Conservation (phyloP, 2,113 vertebrate species). For the Peromyscus californicus region DNA sequence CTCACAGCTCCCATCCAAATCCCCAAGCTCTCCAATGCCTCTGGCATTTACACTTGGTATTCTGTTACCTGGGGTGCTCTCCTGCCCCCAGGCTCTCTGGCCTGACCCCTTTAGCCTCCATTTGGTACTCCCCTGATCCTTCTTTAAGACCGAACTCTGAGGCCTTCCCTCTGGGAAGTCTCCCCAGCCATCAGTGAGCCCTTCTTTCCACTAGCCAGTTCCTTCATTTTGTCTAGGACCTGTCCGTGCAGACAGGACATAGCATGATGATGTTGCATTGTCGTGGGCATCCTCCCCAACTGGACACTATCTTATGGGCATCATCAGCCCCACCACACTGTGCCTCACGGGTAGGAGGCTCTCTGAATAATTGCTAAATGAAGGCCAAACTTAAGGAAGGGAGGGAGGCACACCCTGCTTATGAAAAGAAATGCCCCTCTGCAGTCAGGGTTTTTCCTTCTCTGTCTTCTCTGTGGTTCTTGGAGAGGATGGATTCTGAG, state of each 20-base stretch:
- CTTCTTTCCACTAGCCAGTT: neutral
- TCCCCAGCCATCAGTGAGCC: neutral
- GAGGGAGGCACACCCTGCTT: neutral
- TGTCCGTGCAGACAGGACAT: neutral
- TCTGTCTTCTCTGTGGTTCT: conserved; percentile 39
- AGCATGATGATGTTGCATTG: no score
- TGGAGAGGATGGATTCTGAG: neutral
- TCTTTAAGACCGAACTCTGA: conserved; percentile 33
- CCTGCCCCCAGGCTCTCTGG: neutral
- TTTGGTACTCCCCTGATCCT: neutral
- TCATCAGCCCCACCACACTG: neutral
- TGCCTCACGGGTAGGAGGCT: neutral
- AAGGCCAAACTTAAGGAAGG: conserved; percentile 39
- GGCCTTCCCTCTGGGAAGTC: neutral
- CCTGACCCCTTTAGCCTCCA: neutral
- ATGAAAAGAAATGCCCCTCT: neutral
- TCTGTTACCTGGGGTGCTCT: neutral
- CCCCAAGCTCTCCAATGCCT: neutral
- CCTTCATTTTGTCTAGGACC: neutral
- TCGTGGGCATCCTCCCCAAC: neutral
- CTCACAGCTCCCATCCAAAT: neutral
- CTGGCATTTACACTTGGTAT: neutral
- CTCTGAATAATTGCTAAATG: neutral
- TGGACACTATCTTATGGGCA: neutral
- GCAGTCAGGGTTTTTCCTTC: neutral